Evolutionary conservation across 2,888 invertebrate genomes (phyloP).

Genomic region (Aphrophora alni): DNA sequence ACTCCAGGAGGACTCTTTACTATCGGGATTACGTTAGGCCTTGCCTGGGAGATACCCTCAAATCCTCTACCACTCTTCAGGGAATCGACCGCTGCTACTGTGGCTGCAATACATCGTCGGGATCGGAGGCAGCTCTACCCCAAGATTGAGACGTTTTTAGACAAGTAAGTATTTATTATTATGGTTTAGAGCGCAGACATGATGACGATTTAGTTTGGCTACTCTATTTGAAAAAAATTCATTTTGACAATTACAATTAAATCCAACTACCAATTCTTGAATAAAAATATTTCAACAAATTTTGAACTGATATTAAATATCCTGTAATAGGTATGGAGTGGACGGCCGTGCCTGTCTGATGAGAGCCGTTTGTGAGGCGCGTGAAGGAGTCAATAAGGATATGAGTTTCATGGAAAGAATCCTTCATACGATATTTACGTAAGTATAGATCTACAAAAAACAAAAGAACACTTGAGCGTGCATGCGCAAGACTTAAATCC

Average conservation of each 20-base stretch:
- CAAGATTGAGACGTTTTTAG: conserved; percentile 37
- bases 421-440: not conserved
- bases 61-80: conserved; percentile 27
- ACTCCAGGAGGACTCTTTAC: conserved; percentile 46
- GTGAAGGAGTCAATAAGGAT: not conserved
- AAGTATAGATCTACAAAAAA: no score
- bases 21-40: conserved; percentile 46
- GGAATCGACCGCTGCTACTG: not conserved
- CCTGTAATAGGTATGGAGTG: conserved; percentile 29
- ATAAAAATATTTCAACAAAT: no score
- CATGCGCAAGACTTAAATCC: no score
- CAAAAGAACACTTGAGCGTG: no score
- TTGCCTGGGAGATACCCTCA: conserved; percentile 48
- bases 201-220: no score
- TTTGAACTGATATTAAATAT: no score
- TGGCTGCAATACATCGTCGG: conserved; percentile 25
- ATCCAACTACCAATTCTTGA: no score
- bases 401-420: not conserved
- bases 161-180: conserved; percentile 40
- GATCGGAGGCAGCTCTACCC: conserved; percentile 45
- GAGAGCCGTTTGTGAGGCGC: conserved; percentile 35
- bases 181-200: no score
- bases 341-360: conserved; percentile 37
- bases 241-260: no score
- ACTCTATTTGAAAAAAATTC: no score